These are phyloP conservation scores for Atta colombica DNA, from an alignment of 1,140 invertebrate species.

Conservation along the genomic window DNA sequence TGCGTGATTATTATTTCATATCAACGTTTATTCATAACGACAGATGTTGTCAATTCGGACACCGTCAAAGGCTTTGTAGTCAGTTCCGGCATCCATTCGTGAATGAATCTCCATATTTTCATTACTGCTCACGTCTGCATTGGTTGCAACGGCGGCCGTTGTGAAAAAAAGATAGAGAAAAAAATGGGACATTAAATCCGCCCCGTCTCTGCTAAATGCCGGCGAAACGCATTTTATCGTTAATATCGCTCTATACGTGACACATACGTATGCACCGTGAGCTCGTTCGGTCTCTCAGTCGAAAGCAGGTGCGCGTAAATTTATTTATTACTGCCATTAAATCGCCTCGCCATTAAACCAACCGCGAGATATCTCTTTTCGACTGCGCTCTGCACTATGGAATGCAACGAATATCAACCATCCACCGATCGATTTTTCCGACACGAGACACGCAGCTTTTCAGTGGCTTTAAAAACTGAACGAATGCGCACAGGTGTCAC, in stretches of 20 bases:
- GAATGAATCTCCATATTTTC: conserved; percentile 50
- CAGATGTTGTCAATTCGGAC: not conserved
- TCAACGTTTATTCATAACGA: not conserved
- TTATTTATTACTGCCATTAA: conserved; percentile 28
- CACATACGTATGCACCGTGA: not conserved
- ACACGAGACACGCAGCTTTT: not conserved
- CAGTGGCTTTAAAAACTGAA: conserved; percentile 25
- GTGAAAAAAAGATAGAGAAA: not conserved
- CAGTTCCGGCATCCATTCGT: not conserved
- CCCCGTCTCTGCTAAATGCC: conserved; percentile 7
- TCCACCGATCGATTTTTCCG: not conserved
- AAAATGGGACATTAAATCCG: conserved; percentile 12
- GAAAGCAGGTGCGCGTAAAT: conserved; percentile 39
- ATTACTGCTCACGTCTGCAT: not conserved
- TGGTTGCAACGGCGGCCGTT: not conserved
- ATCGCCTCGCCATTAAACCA: conserved; percentile 30
- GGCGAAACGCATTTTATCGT: conserved; percentile 10
- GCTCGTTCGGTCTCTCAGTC: not conserved
- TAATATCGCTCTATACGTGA: conserved; percentile 34
- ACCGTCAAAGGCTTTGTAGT: not conserved
- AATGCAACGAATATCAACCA: not conserved
- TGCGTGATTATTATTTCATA: conserved; percentile 28
- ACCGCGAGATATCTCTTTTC: conserved; percentile 31
- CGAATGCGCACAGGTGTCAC: conserved; percentile 1
- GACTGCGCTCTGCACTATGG: conserved; percentile 23